Evolutionary conservation across 2,888 invertebrate species (phyloP).

Genomic region (Sarcophaga caerulescens): DNA sequence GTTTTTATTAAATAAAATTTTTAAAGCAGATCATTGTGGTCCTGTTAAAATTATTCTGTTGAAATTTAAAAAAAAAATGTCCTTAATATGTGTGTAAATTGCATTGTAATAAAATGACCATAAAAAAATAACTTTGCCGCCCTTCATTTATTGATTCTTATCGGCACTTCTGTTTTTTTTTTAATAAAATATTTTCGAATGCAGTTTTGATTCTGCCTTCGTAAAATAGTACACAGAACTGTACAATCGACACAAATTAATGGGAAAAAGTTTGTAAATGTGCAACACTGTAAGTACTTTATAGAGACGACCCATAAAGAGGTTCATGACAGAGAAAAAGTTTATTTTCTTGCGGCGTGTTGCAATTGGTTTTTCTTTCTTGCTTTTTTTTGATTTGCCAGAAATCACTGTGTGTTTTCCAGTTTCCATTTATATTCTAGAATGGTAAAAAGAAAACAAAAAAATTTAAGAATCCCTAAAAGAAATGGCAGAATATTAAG

Average conservation of each 20-base stretch:
- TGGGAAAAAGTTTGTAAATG: slow-evolving; percentile 18
- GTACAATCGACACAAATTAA: slow-evolving; percentile 42
- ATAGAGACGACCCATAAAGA: neutral
- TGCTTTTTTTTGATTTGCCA: neutral
- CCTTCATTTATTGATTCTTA: too few relatives aligned
- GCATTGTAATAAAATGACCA: too few relatives aligned
- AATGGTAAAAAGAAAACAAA: neutral
- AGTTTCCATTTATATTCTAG: neutral
- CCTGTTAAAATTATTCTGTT: too few relatives aligned
- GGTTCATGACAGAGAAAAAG: neutral
- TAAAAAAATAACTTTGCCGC: too few relatives aligned
- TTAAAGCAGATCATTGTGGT: too few relatives aligned
- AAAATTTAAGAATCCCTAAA: neutral
- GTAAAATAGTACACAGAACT: neutral
- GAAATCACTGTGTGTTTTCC: neutral
- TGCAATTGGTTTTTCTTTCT: neutral
- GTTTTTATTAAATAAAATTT: too few relatives aligned
- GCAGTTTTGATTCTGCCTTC: neutral
- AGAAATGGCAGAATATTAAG: neutral
- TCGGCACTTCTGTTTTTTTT: too few relatives aligned
- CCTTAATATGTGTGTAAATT: too few relatives aligned
- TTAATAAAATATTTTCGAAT: too few relatives aligned
- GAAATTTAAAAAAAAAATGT: too few relatives aligned
- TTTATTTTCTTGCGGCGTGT: neutral
- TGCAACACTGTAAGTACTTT: slow-evolving; percentile 2